Evolutionary conservation across 2,113 vertebrate species (phyloP), one percentile per base, ranked within the genome.

Genomic region (Xiphias gladius): DNA sequence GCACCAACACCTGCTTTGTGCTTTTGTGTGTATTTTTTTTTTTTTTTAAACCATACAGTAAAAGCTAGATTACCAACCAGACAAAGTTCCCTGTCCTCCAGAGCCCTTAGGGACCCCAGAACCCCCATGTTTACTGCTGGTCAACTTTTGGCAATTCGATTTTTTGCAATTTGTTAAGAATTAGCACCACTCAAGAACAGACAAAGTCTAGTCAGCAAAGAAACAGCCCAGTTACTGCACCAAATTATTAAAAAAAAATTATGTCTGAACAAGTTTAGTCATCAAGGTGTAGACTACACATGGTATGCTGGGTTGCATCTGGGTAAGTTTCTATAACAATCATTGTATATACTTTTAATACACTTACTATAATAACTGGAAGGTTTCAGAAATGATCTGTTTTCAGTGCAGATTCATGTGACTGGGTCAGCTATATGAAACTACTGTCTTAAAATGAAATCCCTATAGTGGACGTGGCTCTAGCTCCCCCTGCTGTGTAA

Each of bases 401-500:
- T 74, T 50, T 30, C 0, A 7, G 68, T 72, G 20, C 4, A 63
- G 20, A 22, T 50, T 58, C n/a, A 28, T 10, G 35, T 13, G 9
- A 63, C 37, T 65, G 14, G 22, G 10, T 50, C 71, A 62, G 19
- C 4, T 46, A 7, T 11, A 19, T 54, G 7, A 67, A 66, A 48
- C 46, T 22, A 24, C n/a, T 26, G 17, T 22, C 19, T 20, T 26
- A 13, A 28, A n/a, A 35, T 41, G 11, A 37, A 50, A 55, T 41
- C 7, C 8, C 3, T 37, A 10, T 4, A 13, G 7, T 77, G 26
- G 10, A 62, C 17, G 0, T 13, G 2, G n/a, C 59, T 75, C 43
- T 54, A 83, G 76, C 73, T 14, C 73, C 77, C 67, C 62, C 85
- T 81, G 14, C 63, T 70, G 80, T 32, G 19, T 1, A 69, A 5